Evolutionary conservation across 2,113 vertebrate genomes (phyloP).

Genomic region (Lampris incognitus): DNA sequence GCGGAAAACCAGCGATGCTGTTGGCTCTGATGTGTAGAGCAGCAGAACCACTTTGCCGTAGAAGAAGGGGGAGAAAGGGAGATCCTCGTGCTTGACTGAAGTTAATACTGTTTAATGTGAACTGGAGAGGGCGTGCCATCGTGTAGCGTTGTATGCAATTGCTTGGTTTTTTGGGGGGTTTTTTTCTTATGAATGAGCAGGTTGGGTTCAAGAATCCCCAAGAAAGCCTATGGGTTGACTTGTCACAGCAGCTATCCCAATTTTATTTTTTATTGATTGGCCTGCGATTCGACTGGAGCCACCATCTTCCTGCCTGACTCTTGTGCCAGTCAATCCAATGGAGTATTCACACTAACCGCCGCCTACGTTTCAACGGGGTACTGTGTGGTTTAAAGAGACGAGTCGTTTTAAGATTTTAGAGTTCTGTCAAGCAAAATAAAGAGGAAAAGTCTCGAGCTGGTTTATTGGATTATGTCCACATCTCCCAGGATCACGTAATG

Average conservation of each 20-base stretch:
- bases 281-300: too few relatives aligned
- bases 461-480: too few relatives aligned
- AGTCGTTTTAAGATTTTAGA: too few relatives aligned
- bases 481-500: too few relatives aligned
- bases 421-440: too few relatives aligned
- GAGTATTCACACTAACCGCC: not conserved
- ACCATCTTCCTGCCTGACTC: conserved; percentile 15
- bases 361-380: not conserved
- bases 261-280: too few relatives aligned
- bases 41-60: too few relatives aligned
- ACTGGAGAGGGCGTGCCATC: conserved; percentile 10
- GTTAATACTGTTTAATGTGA: conserved; percentile 47
- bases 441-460: too few relatives aligned
- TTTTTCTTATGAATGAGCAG: not conserved
- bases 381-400: not conserved
- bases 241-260: not conserved
- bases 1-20: too few relatives aligned
- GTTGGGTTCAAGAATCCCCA: not conserved
- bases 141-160: conserved; percentile 3
- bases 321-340: not conserved
- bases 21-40: too few relatives aligned
- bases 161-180: not conserved
- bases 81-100: conserved; percentile 10
- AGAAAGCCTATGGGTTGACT: not conserved
- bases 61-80: not conserved